phyloP scores from a whole-genome alignment of 2,113 vertebrate genomes.

The Dissostichus mawsoni region DNA sequence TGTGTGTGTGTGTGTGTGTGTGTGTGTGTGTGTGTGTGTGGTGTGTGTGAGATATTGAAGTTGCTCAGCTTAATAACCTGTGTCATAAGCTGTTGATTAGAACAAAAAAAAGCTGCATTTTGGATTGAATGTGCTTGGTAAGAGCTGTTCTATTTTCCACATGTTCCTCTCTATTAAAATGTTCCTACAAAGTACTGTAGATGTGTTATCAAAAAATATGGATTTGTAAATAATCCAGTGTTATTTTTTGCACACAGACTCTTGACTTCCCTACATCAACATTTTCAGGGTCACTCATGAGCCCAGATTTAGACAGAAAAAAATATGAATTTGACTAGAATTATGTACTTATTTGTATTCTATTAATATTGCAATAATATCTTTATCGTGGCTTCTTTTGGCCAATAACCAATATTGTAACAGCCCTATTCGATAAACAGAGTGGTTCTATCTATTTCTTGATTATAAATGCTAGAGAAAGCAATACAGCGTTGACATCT shows the following conservation, averaged over 20 bases:
- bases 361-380: no score
- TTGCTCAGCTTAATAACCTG: conserved; percentile 66
- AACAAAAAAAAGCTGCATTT: conserved; percentile 27
- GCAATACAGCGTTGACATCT: neutral
- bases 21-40: conserved; percentile 30
- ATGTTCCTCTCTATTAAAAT: conserved; percentile 3
- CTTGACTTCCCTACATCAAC: no score
- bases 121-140: conserved; percentile 6
- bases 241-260: no score
- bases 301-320: no score
- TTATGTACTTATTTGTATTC: no score
- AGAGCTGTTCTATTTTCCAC: conserved; percentile 11
- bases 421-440: neutral
- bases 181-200: neutral
- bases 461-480: neutral
- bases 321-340: no score
- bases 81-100: conserved; percentile 75
- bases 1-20: conserved; percentile 45
- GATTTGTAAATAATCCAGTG: neutral
- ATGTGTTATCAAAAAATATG: neutral
- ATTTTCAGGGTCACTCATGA: no score
- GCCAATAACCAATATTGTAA: no score
- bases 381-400: no score
- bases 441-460: neutral
- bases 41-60: conserved; percentile 15